Evolutionary conservation across 30 jellyfish, hydroid and myxozoan species (phyloP).

Genomic region (Aurelia sp.): DNA sequence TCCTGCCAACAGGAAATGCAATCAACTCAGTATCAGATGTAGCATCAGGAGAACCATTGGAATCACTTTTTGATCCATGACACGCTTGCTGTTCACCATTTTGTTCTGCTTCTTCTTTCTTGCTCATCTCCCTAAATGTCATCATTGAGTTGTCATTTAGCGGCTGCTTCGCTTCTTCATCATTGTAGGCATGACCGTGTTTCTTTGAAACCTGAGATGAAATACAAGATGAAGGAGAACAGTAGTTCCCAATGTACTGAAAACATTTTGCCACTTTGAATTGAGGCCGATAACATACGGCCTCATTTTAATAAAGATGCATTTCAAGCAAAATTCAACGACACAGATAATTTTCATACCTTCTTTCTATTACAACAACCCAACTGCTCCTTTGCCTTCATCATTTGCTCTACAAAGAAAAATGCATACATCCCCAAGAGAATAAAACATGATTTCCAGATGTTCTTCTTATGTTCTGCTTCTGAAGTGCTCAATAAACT

Average conservation of each 20-base stretch:
- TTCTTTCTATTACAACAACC: constrained; percentile 33
- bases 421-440: constrained; percentile 88
- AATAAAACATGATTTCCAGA: constrained; percentile 85
- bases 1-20: constrained; percentile 9
- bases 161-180: constrained; percentile 3
- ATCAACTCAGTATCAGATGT: constrained; percentile 39
- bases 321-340: too few relatives aligned
- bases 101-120: background rate
- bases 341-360: background rate
- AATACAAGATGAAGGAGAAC: too few relatives aligned
- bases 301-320: too few relatives aligned
- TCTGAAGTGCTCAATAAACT: constrained; percentile 32
- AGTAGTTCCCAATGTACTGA: too few relatives aligned
- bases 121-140: background rate
- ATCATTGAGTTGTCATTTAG: background rate
- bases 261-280: too few relatives aligned
- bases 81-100: background rate
- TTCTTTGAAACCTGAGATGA: background rate
- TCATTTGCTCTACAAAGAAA: constrained; percentile 85
- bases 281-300: too few relatives aligned
- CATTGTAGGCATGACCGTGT: background rate
- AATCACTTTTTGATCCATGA: constrained; percentile 5
- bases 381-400: constrained; percentile 66
- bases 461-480: constrained; percentile 68
- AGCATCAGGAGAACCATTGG: background rate